phyloP scores from a whole-genome alignment of 2,113 vertebrate genomes.

The Sakesphorus luctuosus region DNA sequence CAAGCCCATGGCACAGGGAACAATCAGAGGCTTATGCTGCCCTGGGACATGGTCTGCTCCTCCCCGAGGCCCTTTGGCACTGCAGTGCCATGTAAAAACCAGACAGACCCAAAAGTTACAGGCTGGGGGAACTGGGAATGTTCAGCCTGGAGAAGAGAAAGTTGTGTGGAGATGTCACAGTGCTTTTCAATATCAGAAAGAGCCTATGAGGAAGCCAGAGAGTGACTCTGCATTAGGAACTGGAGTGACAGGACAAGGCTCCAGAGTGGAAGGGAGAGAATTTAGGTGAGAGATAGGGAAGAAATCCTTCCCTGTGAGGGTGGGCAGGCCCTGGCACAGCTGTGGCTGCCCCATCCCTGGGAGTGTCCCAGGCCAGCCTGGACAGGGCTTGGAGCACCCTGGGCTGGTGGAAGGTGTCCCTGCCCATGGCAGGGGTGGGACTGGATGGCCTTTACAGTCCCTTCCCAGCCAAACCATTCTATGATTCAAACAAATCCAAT shows the following conservation, averaged over 20 bases:
- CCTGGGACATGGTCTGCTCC: not conserved
- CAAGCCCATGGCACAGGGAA: not conserved
- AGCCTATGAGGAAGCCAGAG: not conserved
- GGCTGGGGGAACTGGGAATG: not conserved
- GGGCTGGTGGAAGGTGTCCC: not conserved
- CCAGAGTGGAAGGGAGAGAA: not conserved
- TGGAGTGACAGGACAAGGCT: not conserved
- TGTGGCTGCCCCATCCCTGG: not conserved
- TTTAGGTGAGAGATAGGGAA: not conserved
- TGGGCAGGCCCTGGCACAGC: not conserved
- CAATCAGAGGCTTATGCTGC: not conserved
- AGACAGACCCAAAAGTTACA: not conserved
- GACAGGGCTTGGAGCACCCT: not conserved
- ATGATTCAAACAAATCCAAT: not conserved
- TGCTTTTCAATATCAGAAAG: not conserved
- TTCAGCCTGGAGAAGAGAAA: not conserved
- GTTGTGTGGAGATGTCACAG: not conserved
- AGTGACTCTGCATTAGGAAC: not conserved
- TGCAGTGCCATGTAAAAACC: not conserved
- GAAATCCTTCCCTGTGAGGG: not conserved
- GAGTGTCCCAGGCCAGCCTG: not conserved
- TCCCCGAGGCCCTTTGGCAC: not conserved
- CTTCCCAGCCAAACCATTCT: not conserved
- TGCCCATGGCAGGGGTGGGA: not conserved
- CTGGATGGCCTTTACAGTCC: not conserved